Evolutionary conservation across 2,888 invertebrate species (phyloP).

Genomic region (Drosophila aldrichi): DNA sequence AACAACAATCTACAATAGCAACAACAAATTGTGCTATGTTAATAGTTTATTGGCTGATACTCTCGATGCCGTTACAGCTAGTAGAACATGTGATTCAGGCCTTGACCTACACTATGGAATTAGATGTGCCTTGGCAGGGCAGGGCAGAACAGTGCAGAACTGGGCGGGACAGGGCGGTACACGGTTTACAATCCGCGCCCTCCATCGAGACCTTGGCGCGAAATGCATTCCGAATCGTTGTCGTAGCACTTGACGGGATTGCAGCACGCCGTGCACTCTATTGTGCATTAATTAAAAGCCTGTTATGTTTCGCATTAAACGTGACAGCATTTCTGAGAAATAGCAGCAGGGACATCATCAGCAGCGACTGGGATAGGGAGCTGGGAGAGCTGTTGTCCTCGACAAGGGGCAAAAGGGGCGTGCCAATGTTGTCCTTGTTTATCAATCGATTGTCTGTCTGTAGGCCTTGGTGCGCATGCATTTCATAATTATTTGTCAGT

Average conservation of each 20-base stretch:
- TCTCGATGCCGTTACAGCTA: constrained; percentile 33
- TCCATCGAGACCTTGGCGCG: constrained; percentile 52
- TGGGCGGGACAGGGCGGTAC: not conserved
- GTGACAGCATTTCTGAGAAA: constrained; percentile 45
- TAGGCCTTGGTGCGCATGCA: constrained; percentile 42
- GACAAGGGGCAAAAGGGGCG: not conserved
- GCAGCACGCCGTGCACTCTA: constrained; percentile 49
- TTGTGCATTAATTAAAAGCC: constrained; percentile 80
- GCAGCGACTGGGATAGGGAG: not conserved
- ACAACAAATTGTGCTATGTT: constrained; percentile 60
- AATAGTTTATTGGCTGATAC: constrained; percentile 69
- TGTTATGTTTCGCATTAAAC: constrained; percentile 71
- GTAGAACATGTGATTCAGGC: constrained; percentile 63
- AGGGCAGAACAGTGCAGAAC: not conserved
- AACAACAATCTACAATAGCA: constrained; percentile 5
- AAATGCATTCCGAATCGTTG: constrained; percentile 65
- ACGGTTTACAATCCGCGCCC: constrained; percentile 6
- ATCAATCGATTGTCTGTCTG: constrained; percentile 69
- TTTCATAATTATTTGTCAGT: constrained; percentile 77
- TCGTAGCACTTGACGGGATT: constrained; percentile 58
- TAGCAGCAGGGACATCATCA: not conserved
- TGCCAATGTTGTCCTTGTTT: constrained; percentile 60
- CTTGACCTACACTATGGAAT: constrained; percentile 70
- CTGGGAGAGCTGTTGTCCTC: too few relatives aligned
- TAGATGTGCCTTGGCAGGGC: constrained; percentile 29